Conservation (phyloP, 2,797 vertebrate species). For the Enteromius thamalakanensis region DNA sequence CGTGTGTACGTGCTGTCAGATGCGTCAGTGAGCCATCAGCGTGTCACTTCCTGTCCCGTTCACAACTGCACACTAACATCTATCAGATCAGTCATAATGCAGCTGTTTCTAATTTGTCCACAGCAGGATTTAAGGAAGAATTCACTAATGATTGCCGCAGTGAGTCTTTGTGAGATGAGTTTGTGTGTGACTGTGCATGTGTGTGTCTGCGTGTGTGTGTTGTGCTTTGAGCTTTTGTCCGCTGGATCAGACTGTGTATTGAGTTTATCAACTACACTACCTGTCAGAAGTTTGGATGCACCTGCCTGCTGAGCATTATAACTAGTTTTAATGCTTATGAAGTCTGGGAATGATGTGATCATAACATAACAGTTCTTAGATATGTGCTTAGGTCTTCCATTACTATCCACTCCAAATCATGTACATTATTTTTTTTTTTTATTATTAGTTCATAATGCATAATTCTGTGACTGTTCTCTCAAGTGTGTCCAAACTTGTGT, state of each 20-base stretch:
- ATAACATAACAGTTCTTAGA: too few species aligned
- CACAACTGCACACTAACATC: neutral
- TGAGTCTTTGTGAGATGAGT: constrained; percentile 53
- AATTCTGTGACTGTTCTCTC: neutral
- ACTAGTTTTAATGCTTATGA: neutral
- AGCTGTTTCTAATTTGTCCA: constrained; percentile 53
- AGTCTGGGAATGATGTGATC: neutral
- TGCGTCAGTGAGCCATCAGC: neutral
- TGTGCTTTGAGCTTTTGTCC: constrained; percentile 51
- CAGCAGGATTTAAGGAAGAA: constrained; percentile 63
- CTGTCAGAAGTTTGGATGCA: neutral
- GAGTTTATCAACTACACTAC: constrained; percentile 9
- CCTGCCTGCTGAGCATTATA: neutral
- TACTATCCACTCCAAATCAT: neutral
- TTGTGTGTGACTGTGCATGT: constrained; percentile 51
- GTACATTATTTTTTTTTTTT: neutral
- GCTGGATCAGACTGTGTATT: constrained; percentile 43
- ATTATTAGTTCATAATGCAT: neutral
- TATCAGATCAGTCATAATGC: constrained; percentile 29
- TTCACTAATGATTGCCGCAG: constrained; percentile 58
- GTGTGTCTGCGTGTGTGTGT: constrained; percentile 49
- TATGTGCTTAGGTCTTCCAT: neutral
- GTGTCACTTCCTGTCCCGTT: constrained; percentile 1
- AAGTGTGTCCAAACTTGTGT: neutral
- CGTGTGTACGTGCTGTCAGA: neutral